Evolutionary conservation across 2,797 vertebrate species (phyloP).

Genomic region (Melanotaenia maccullochi): DNA sequence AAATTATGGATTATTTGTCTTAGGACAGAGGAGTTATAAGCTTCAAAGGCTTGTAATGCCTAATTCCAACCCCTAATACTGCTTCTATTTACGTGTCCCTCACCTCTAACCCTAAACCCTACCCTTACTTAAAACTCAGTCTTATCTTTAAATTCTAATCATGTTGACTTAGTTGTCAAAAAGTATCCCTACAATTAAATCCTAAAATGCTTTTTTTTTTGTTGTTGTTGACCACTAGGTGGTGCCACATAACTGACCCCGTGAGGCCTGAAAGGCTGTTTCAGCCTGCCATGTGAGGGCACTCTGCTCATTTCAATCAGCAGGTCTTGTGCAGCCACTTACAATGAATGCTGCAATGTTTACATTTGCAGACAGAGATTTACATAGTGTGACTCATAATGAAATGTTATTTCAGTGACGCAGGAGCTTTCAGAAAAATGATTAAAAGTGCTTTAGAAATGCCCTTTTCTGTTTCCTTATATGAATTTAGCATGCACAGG

Average conservation of each 20-base stretch:
- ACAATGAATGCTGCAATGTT: slow-evolving; percentile 17
- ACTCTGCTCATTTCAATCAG: slow-evolving; percentile 40
- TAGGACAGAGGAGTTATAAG: not conserved
- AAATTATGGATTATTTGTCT: not conserved
- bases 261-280: not conserved
- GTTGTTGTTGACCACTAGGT: slow-evolving; percentile 67
- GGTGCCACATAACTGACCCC: slow-evolving; percentile 58
- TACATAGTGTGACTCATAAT: slow-evolving; percentile 22
- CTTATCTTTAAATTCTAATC: slow-evolving; percentile 1
- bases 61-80: too few relatives aligned
- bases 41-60: not conserved
- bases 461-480: not conserved
- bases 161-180: not conserved
- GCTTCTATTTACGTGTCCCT: too few relatives aligned
- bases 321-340: not conserved
- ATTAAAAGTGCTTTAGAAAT: not conserved
- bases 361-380: slow-evolving; percentile 20
- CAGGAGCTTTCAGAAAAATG: not conserved
- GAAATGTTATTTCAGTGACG: slow-evolving; percentile 10
- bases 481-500: not conserved
- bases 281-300: slow-evolving; percentile 56
- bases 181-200: not conserved
- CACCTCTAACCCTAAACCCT: not conserved
- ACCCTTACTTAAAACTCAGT: not conserved
- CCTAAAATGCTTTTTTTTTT: not conserved